Conservation (phyloP, 2,797 vertebrate genomes). For the Sternarchorhynchus goeldii region DNA sequence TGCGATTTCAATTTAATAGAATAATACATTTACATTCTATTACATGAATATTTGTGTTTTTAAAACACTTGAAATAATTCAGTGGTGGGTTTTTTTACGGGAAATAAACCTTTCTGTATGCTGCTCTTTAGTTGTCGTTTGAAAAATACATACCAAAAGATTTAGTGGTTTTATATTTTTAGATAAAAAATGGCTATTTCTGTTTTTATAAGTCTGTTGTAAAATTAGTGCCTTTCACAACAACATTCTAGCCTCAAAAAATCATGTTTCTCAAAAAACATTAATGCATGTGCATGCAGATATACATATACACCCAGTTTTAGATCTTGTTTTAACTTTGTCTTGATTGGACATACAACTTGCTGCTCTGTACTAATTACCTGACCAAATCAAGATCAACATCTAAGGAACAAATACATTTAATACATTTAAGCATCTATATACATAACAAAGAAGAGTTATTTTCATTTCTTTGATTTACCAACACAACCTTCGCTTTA, state of each 20-base stretch:
- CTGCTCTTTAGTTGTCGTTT: not conserved
- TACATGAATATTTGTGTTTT: too few relatives aligned
- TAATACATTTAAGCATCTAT: conserved; percentile 11
- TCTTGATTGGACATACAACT: conserved; percentile 50
- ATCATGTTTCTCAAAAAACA: conserved; percentile 25
- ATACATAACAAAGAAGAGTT: conserved; percentile 2
- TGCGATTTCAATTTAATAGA: not conserved
- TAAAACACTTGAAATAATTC: not conserved
- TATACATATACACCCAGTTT: conserved; percentile 25
- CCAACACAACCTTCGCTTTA: not conserved
- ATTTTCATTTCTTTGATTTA: conserved; percentile 22
- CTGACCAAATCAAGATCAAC: conserved; percentile 58
- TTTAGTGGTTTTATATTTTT: conserved; percentile 49
- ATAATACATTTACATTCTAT: too few relatives aligned
- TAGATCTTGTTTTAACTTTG: conserved; percentile 44
- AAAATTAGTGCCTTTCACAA: conserved; percentile 56
- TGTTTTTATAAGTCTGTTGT: conserved; percentile 47
- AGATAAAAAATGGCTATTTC: conserved; percentile 61
- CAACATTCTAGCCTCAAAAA: conserved; percentile 32
- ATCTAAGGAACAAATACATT: conserved; percentile 46
- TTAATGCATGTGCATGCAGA: conserved; percentile 32
- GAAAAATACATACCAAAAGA: conserved; percentile 34
- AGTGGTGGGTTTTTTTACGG: not conserved
- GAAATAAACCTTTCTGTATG: not conserved
- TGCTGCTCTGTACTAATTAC: conserved; percentile 35